Base-by-base conservation (phyloP, 2,797 vertebrate species). In the Psittacula echo region DNA sequence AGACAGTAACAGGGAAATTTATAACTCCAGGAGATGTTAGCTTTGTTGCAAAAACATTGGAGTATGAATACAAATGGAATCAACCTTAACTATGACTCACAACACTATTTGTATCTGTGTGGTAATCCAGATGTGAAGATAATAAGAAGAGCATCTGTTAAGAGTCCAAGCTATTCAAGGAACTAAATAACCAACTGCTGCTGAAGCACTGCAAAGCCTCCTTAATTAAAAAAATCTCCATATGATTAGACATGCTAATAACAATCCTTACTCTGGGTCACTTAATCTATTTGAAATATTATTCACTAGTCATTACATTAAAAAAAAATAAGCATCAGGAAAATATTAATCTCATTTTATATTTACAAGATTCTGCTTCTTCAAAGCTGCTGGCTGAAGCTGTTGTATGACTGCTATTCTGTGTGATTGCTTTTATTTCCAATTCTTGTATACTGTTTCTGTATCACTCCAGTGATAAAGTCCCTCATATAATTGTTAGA, bases 191-290 rank as follows among this genome's bases (percentile, higher is more conserved):
- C 42, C 66, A 96, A 96, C 87, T 92, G 84, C 87, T 95, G 84
- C 75, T 94, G 34, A 94, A 96, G 61, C 68, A 94, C 74, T 77
- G 70, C 71, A 95, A 93, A 84, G 50, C 47, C 65, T 86, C 47
- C 73, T 96, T 97, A 96, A 97, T 98, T 97, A 93, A 95, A 97
- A 97, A 96, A 96, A 91, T 95, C 85, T 96, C 89, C 89, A 68
- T 78, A 92, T 95, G 91, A 97, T 97, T 97, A 96, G 89, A 93
- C 60, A 87, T 94, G 89, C 85, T 96, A 97, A 97, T 95, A 94
- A 94, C 70, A 95, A 74, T 95, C 79, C 95, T 95, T 96, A 81
- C 92, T 90, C 48, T 88, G 79, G 83, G 76, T 96, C 93, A 95
- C 87, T 96, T 95, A 85, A 92, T 97, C 85, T 94, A 89, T 96